Percentiles rank a stretch among this genome's conserved stretches.
phyloP scores from a whole-genome alignment of 2,113 vertebrate species.

The Chroicocephalus ridibundus region DNA sequence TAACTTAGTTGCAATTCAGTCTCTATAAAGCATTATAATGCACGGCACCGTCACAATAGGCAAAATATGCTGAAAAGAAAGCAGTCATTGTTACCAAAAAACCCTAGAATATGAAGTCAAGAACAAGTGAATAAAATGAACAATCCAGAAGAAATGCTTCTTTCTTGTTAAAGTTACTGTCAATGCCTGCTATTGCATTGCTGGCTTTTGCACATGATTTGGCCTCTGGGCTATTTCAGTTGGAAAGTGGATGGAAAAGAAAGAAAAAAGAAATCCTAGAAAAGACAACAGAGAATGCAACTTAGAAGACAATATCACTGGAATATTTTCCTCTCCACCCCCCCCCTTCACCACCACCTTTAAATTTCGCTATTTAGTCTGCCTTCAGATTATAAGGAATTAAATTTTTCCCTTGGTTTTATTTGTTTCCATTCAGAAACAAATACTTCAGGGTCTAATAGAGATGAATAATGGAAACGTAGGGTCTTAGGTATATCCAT shows the following conservation, averaged over 20 bases:
- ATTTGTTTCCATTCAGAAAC: neutral
- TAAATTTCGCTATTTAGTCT: neutral
- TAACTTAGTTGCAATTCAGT: neutral
- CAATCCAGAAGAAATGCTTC: neutral
- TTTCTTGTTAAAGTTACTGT: neutral
- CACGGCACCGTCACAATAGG: neutral
- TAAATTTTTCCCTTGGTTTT: neutral
- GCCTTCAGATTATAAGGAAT: neutral
- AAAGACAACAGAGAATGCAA: neutral
- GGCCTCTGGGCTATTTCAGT: neutral
- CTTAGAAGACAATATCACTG: neutral
- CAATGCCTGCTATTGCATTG: neutral
- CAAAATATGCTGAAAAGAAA: neutral
- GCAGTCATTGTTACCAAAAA: neutral
- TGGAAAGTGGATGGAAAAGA: neutral
- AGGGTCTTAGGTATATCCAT: neutral
- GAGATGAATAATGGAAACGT: neutral
- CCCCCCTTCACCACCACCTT: rapidly evolving
- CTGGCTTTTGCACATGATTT: neutral
- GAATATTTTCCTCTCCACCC: neutral
- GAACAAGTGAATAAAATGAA: neutral
- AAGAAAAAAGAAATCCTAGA: neutral
- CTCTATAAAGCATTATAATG: neutral
- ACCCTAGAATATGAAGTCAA: neutral
- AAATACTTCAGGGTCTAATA: neutral